Evolutionary conservation across 2,797 vertebrate genomes (phyloP), one percentile per base, ranked within the genome.

Genomic region (Zonotrichia albicollis): DNA sequence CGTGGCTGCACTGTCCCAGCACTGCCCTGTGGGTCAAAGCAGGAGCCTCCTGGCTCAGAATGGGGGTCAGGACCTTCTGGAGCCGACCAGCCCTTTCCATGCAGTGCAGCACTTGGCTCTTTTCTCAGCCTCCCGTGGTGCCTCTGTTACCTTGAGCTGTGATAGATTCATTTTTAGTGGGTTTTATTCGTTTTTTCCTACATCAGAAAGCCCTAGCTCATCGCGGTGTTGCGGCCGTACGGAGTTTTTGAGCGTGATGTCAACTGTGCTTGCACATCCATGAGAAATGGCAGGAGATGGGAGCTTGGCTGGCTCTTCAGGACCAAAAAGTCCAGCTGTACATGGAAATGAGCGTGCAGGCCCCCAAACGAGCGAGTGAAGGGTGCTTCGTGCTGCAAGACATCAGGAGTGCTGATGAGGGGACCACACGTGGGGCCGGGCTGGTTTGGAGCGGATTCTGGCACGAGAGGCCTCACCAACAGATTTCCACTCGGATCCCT

Each of bases 381-480:
- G 45, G 51, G 40, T 1, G 1, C 23, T 34, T 66, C 1, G 0
- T 65, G 43, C 67, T 55, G 55, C 43, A 54, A 55, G 87, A 45
- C 22, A 25, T 38, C 43, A 76, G 67, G 55, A 91, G 64, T 16
- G 25, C 74, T 75, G 51, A 54, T 74, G 71, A 67, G 42, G 51
- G n/a, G 51, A 46, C 61, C 36, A 8, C 54, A 32, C 0, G 1
- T 68, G 60, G 29, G 71, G 17, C 50, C 57, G 25, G 22, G 58
- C 46, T 48, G 73, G 16, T 67, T 61, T 81, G 73, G 50, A 78
- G 58, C 2, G n/a, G 65, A 38, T 78, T 84, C 42, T 65, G 67
- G 58, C 53, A 54, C 0, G 0, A 67, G 25, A 48, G 17, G 8
- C n/a, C 27, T 50, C 0, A 0, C 62, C 38, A n/a, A 13, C 10